phyloP scores from a whole-genome alignment of 2,113 vertebrate genomes.

The Indri indri region DNA sequence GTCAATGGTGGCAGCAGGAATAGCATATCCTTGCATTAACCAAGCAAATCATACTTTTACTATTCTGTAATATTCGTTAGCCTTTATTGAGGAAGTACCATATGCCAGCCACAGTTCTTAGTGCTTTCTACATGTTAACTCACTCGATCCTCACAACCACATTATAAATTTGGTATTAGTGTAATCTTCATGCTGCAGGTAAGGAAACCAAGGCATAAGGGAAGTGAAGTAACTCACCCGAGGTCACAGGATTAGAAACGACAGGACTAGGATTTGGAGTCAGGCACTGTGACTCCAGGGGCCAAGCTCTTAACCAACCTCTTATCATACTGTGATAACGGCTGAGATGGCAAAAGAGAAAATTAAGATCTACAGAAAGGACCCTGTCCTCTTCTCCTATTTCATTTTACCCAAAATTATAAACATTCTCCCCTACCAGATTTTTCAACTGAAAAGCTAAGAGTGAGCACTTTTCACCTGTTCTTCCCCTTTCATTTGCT shows the following conservation, averaged over 20 bases:
- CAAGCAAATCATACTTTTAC: background rate
- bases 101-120: background rate
- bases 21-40: background rate
- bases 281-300: background rate
- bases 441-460: constrained; percentile 11
- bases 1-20: too few species aligned
- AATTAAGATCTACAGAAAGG: background rate
- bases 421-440: background rate
- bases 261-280: background rate
- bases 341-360: background rate
- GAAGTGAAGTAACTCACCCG: background rate
- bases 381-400: background rate
- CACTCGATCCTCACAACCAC: background rate
- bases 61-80: background rate
- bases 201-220: background rate
- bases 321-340: background rate
- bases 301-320: background rate
- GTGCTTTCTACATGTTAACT: background rate
- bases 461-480: background rate
- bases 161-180: background rate
- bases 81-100: background rate
- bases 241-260: background rate
- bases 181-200: background rate
- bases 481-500: background rate
- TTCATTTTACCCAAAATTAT: background rate